Evolutionary conservation across 1,140 invertebrate species (phyloP), one percentile per base, ranked within the genome.

Genomic region (Melitaea cinxia): DNA sequence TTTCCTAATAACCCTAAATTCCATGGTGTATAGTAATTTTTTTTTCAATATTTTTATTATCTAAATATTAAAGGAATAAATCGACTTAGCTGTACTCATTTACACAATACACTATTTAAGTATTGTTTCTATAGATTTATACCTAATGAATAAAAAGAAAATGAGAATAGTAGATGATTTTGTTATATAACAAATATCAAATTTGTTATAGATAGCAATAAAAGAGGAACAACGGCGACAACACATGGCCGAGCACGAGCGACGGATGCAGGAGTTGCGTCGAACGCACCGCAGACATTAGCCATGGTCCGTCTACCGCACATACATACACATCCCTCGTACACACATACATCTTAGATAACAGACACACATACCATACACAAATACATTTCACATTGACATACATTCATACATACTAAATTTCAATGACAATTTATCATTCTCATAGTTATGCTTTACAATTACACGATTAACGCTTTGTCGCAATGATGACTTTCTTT

Each of bases 141-240:
- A n/a, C n/a, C n/a, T n/a, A n/a, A n/a, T n/a, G n/a, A n/a, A n/a
- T n/a, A n/a, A n/a, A n/a, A n/a, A n/a, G n/a, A n/a, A n/a, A n/a
- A n/a, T n/a, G n/a, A n/a, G n/a, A n/a, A n/a, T n/a, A n/a, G n/a
- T n/a, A n/a, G n/a, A n/a, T n/a, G n/a, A n/a, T n/a, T 50, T 24
- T 50, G 14, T 37, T 23, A 12, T 4, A 14, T 57, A 23, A 57
- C n/a, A 14, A 39, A 24, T 21, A 21, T 21, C 9, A 39, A 42
- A 23, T 59, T 19, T 55, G 71, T 91, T 89, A 10, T 79, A 97
- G 96, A 97, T 97, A 81, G 95, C 95, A 58, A 93, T 96, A 71
- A 97, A 97, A 85, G 96, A 97, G 91, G 95, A 96, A 82, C 95
- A 96, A 89, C 92, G 96, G 52, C 93, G 95, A 52, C 94, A 96